Evolutionary conservation across 2,888 invertebrate species (phyloP).

Genomic region (Agrochola circellaris): DNA sequence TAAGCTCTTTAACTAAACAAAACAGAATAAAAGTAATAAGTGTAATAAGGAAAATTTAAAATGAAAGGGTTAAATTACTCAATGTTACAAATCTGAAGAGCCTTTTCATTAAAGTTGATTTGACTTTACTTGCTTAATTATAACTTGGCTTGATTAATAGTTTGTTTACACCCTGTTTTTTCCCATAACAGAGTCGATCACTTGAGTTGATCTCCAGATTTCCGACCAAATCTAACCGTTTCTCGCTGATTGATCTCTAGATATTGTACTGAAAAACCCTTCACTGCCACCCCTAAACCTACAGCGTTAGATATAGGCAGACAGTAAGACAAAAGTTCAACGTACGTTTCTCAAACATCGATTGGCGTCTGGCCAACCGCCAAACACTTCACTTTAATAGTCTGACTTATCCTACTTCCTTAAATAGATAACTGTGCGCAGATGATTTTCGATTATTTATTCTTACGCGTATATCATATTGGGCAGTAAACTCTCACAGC

Average conservation of each 20-base stretch:
- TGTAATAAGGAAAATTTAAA: too few species aligned
- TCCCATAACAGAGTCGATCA: neutral
- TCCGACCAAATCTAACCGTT: neutral
- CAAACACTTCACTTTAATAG: constrained; percentile 87
- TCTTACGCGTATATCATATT: constrained; percentile 26
- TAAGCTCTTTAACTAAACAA: neutral
- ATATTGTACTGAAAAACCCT: neutral
- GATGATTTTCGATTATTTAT: constrained; percentile 54
- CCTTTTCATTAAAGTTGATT: neutral
- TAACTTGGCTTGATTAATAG: neutral
- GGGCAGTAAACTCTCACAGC: constrained; percentile 8
- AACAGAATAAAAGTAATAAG: neutral
- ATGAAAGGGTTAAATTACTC: too few species aligned
- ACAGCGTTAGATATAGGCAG: constrained; percentile 57
- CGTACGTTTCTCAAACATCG: constrained; percentile 81
- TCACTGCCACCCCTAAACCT: constrained; percentile 29
- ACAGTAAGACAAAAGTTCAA: constrained; percentile 84
- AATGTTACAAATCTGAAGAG: neutral
- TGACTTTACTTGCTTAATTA: neutral
- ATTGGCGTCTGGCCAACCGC: constrained; percentile 85
- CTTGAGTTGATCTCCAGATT: neutral
- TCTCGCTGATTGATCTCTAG: neutral
- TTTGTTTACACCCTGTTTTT: neutral
- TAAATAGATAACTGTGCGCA: constrained; percentile 81
- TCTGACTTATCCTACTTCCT: constrained; percentile 84